phyloP scores from a whole-genome alignment of 2,113 vertebrate genomes.

The Lepus timidus region DNA sequence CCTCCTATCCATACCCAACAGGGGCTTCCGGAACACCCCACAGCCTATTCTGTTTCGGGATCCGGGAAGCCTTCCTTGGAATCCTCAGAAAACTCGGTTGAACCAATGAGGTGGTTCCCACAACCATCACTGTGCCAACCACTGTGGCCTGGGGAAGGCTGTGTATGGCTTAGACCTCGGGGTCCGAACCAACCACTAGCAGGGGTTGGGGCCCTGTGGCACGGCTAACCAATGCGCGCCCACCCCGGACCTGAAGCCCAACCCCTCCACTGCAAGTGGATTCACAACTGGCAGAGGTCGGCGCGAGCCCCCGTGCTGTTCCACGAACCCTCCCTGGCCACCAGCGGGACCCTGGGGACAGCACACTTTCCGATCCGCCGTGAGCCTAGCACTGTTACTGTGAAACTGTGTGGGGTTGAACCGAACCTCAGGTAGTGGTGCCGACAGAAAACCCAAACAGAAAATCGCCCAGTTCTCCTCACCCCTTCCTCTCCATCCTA shows the following conservation, averaged over 20 bases:
- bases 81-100: neutral
- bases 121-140: neutral
- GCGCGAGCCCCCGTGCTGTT: too few species aligned
- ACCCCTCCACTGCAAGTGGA: too few species aligned
- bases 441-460: conserved; percentile 48
- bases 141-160: too few species aligned
- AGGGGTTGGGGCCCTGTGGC: neutral
- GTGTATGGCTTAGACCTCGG: neutral
- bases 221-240: neutral
- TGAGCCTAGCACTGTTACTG: neutral
- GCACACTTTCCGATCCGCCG: neutral
- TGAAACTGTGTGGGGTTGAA: neutral
- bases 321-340: neutral
- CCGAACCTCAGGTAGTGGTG: neutral
- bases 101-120: neutral
- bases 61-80: neutral
- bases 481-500: neutral
- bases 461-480: neutral
- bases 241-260: neutral
- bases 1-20: neutral
- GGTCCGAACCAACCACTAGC: neutral
- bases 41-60: neutral
- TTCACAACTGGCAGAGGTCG: neutral
- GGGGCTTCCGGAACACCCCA: neutral
- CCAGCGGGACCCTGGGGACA: neutral